These are phyloP conservation scores for Peromyscus aztecus DNA, from an alignment of 2,797 vertebrate species.

Conservation along the genomic window DNA sequence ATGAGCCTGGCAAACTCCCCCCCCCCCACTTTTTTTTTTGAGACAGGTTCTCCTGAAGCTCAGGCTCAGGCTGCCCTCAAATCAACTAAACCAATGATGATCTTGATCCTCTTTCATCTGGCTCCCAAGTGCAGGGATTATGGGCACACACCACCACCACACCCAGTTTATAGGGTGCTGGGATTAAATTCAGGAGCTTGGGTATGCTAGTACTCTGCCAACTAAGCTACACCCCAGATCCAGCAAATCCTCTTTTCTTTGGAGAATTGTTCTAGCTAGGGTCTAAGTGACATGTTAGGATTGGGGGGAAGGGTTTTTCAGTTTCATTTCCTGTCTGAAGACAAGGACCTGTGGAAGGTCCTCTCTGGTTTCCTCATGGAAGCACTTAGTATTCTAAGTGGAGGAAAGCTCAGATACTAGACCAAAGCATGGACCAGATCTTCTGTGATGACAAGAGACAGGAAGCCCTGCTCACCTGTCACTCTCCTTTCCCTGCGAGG, in stretches of 20 bases:
- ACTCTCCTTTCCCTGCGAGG: background rate
- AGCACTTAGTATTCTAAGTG: constrained; percentile 48
- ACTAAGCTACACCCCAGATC: background rate
- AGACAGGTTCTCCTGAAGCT: background rate
- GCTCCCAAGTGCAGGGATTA: background rate
- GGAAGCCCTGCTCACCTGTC: background rate
- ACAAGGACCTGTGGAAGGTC: constrained; percentile 44
- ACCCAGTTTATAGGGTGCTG: background rate
- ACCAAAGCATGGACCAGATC: background rate
- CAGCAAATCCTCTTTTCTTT: background rate
- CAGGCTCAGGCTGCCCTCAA: background rate
- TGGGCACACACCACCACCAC: background rate
- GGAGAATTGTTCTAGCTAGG: background rate
- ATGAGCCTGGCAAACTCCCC: background rate
- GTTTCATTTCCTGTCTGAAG: constrained; percentile 70
- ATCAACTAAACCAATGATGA: background rate
- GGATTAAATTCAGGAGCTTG: background rate
- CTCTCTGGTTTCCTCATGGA: constrained; percentile 25
- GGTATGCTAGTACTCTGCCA: background rate
- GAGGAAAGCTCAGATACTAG: background rate
- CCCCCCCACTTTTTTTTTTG: too few relatives aligned
- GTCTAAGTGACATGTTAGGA: constrained; percentile 26
- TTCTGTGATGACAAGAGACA: background rate
- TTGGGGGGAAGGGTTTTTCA: constrained; percentile 34
- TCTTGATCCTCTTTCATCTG: background rate